Evolutionary conservation across 1,140 invertebrate genomes (phyloP), one percentile per base, ranked within the genome.

Genomic region (Hetaerina americana): DNA sequence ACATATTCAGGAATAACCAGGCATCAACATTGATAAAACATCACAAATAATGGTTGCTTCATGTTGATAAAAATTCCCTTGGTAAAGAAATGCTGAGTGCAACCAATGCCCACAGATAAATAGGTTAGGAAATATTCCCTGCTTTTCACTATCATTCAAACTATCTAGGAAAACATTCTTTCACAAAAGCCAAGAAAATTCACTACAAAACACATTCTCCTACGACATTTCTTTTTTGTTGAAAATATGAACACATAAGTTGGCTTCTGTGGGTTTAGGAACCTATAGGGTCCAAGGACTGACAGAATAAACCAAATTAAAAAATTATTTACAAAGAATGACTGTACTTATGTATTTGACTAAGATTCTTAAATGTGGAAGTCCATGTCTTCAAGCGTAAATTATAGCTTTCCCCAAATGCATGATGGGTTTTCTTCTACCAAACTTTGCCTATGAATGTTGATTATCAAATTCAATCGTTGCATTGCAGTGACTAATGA

Each of bases 351-450:
- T 57, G 40, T 57, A 57, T 57, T 57, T 57, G 40, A 57, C 40
- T 57, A 57, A 57, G 40, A 57, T 57, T 57, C 22, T 57, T 5
- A 57, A 57, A 57, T 18, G 22, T 57, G 22, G 40, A 57, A 2
- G 10, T 57, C 15, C 40, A 57, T n/a, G 22, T 57, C n/a, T 57
- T 57, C 40, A 84, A 84, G 83, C 83, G 83, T 84, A 84, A 78
- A 81, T 82, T 82, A 81, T 82, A 84, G 84, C 84, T 82, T 85
- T 85, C 83, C 84, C 84, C 84, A 75, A 70, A 71, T 66, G 68
- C n/a, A 27, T 70, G 24, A 26, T 40, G 26, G 26, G 73, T 68
- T 68, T 57, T 57, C 40, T 57, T 57, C 10, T 69, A 69, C 24
- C 67, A 28, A 31, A 49, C 68, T 71, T 49, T 69, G 28, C 26